Percentiles rank a stretch among this genome's conserved stretches.
Evolutionary conservation across 1,140 invertebrate genomes (phyloP).

Genomic region (Pectinophora gossypiella): DNA sequence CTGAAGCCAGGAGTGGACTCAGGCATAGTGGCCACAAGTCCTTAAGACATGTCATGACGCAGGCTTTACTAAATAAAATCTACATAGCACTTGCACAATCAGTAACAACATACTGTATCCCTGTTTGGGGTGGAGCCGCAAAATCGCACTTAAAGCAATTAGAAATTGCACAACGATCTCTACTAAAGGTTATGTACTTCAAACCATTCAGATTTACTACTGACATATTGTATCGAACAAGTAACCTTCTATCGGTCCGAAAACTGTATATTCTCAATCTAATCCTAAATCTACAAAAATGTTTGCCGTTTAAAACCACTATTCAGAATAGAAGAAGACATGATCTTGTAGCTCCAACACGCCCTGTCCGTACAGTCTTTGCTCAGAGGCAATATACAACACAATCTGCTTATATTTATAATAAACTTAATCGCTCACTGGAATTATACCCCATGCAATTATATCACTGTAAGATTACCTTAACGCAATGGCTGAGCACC

Average conservation of each 20-base stretch:
- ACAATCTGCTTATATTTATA: neutral
- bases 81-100: conserved; percentile 3
- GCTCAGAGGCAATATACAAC: neutral
- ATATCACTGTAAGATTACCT: neutral
- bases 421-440: neutral
- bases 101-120: conserved; percentile 4
- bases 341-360: neutral
- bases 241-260: neutral
- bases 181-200: neutral
- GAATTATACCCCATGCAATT: neutral
- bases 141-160: neutral
- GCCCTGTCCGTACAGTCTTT: neutral
- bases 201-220: neutral
- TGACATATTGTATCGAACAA: neutral
- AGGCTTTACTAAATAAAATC: conserved; percentile 3
- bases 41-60: neutral
- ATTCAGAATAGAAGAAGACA: neutral
- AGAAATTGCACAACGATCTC: neutral
- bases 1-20: no score
- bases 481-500: neutral
- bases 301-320: neutral
- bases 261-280: neutral
- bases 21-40: no score
- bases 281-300: neutral
- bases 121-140: conserved; percentile 6